A percentile compares a stretch with the other conserved stretches of the same genome.
phyloP scores from a whole-genome alignment of 2,797 vertebrate genomes.

The Phalanger gymnotis region DNA sequence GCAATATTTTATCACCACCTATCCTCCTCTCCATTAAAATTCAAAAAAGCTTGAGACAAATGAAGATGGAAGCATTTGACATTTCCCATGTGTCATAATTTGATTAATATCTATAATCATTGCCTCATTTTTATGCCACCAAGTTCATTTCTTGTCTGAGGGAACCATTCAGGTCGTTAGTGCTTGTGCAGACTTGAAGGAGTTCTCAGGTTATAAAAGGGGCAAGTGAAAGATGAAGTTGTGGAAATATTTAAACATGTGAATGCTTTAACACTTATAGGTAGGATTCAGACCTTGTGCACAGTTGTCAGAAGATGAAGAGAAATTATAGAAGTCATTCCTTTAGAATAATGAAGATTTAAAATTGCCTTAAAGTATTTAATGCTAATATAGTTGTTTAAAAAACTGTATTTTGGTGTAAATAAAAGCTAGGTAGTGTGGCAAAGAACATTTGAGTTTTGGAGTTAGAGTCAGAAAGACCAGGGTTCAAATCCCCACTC shows the following conservation, averaged over 20 bases:
- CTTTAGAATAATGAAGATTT: background rate
- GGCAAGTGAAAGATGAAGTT: background rate
- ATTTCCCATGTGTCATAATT: slow-evolving; percentile 59
- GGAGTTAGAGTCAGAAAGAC: background rate
- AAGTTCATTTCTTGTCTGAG: slow-evolving; percentile 20
- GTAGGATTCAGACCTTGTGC: background rate
- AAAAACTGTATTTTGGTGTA: slow-evolving; percentile 39
- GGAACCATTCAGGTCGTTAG: background rate
- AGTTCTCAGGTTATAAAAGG: slow-evolving; percentile 5
- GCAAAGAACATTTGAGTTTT: background rate
- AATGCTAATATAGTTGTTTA: background rate
- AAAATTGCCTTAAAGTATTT: background rate
- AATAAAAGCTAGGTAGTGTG: slow-evolving; percentile 1
- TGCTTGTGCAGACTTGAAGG: slow-evolving; percentile 26
- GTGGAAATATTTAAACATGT: background rate
- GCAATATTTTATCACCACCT: background rate
- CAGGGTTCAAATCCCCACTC: background rate
- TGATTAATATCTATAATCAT: slow-evolving; percentile 68
- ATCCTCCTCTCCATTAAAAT: slow-evolving; percentile 58
- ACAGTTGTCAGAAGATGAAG: background rate
- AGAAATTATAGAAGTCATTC: background rate
- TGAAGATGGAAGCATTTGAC: slow-evolving; percentile 61
- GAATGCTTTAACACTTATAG: background rate
- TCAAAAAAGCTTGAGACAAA: slow-evolving; percentile 67
- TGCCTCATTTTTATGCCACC: slow-evolving; percentile 59